phyloP scores from a whole-genome alignment of 2,888 invertebrate genomes.

The Cylloceria caligata region DNA sequence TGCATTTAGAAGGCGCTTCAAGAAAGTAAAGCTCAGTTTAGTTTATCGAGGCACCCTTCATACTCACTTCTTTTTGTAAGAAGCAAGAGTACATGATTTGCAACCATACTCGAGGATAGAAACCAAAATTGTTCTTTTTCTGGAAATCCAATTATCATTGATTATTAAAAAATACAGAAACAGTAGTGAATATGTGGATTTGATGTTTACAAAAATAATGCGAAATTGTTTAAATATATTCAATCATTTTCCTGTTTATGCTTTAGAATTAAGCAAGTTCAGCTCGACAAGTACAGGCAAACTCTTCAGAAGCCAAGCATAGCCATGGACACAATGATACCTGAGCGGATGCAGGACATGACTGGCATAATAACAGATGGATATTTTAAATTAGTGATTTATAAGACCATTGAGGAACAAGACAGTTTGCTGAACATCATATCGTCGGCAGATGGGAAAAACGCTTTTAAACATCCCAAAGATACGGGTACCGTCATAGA shows the following conservation, averaged over 20 bases:
- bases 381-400: slow-evolving; percentile 85
- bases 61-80: too few relatives aligned
- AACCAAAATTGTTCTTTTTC: too few relatives aligned
- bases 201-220: too few relatives aligned
- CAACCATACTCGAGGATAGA: too few relatives aligned
- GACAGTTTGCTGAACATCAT: slow-evolving; percentile 85
- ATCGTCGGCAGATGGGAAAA: slow-evolving; percentile 72
- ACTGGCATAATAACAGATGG: slow-evolving; percentile 65
- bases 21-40: too few relatives aligned
- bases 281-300: slow-evolving; percentile 80
- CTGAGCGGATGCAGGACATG: slow-evolving; percentile 73
- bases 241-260: neutral
- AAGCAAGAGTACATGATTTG: too few relatives aligned
- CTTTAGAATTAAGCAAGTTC: slow-evolving; percentile 82
- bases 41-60: too few relatives aligned
- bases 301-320: slow-evolving; percentile 77
- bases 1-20: too few relatives aligned
- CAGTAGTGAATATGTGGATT: too few relatives aligned
- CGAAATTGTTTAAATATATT: neutral
- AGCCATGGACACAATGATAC: slow-evolving; percentile 72
- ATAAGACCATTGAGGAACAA: slow-evolving; percentile 89
- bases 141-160: too few relatives aligned
- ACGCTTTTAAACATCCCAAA: slow-evolving; percentile 87
- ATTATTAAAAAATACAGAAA: too few relatives aligned
- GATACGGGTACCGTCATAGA: slow-evolving; percentile 88